Evolutionary conservation across 2,113 vertebrate species (phyloP).

Genomic region (Coptodon rendalli): DNA sequence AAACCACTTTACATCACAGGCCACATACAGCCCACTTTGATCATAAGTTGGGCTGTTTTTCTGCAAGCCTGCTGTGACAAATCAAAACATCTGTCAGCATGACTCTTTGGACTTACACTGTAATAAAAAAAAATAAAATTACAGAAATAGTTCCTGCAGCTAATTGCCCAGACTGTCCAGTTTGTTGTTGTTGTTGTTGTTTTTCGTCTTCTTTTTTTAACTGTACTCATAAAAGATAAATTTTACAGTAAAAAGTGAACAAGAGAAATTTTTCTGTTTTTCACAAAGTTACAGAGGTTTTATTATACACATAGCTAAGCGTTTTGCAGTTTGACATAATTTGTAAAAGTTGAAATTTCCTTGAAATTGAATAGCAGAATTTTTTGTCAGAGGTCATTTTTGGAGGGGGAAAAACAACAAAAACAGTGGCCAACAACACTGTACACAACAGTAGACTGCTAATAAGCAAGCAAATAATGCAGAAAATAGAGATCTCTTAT

Average conservation of each 20-base stretch:
- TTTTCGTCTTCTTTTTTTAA: background rate
- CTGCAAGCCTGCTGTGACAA: background rate
- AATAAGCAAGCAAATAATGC: background rate
- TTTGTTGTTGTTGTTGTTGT: background rate
- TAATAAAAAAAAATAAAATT: background rate
- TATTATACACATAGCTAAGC: background rate
- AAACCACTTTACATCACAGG: background rate
- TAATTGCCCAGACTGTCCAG: background rate
- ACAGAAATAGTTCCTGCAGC: background rate
- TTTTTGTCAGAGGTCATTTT: background rate
- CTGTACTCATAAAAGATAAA: background rate
- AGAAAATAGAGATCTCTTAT: accelerated
- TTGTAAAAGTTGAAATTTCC: background rate
- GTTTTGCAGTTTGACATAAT: background rate
- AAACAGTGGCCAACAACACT: background rate
- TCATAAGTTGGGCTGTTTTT: background rate
- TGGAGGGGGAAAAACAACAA: background rate
- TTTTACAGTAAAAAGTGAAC: background rate
- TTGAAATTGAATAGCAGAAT: background rate
- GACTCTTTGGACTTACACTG: background rate
- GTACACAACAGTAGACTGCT: background rate
- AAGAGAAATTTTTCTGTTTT: background rate
- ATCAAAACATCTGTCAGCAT: background rate
- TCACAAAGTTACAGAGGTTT: background rate
- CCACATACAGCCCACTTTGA: background rate